Percentiles rank a stretch among this genome's conserved stretches.
phyloP scores from a whole-genome alignment of 2,113 vertebrate species.

The Aphelocoma coerulescens region DNA sequence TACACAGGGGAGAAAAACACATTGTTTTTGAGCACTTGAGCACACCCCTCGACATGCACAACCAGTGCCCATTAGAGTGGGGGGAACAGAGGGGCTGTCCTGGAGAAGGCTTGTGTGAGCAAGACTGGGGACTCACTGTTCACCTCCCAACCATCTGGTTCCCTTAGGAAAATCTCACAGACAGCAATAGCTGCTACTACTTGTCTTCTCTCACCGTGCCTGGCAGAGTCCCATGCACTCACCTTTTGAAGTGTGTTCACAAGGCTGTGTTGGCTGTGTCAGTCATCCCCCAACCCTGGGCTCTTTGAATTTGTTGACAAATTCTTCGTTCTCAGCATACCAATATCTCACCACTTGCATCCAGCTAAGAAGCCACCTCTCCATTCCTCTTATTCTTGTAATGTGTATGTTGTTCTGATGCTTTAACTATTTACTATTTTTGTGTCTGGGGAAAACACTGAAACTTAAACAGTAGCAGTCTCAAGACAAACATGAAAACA shows the following conservation, averaged over 20 bases:
- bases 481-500: neutral
- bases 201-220: neutral
- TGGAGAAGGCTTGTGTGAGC: neutral
- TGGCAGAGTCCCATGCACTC: neutral
- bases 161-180: neutral
- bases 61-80: accelerated
- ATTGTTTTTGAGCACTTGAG: neutral
- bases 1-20: neutral
- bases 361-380: neutral
- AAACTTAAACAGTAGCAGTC: neutral
- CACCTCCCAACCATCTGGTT: neutral
- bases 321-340: neutral
- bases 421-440: neutral
- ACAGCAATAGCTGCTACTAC: neutral
- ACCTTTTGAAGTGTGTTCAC: slow-evolving; percentile 10
- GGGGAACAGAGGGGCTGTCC: neutral
- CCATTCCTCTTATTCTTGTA: neutral
- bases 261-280: neutral
- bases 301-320: neutral
- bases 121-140: neutral
- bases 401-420: neutral
- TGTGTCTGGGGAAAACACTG: neutral
- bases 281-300: neutral
- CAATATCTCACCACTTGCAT: neutral
- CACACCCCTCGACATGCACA: accelerated